phyloP scores from a whole-genome alignment of 2,113 vertebrate genomes.

The Candoia aspera region DNA sequence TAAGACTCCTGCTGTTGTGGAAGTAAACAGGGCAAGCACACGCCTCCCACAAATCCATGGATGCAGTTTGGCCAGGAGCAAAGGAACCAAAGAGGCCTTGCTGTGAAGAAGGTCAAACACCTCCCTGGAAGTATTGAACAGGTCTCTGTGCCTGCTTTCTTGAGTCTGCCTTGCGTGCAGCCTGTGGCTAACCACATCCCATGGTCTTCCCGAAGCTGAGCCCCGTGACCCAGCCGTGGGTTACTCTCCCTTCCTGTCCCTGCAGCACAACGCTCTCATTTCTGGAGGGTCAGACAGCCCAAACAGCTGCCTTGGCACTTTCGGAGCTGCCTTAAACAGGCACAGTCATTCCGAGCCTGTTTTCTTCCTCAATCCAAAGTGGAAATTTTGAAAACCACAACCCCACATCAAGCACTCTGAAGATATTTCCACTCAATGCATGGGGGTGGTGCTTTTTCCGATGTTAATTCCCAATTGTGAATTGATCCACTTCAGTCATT shows the following conservation, averaged over 20 bases:
- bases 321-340: not conserved
- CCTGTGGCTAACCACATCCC: constrained; percentile 71
- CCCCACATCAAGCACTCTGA: not conserved
- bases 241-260: constrained; percentile 64
- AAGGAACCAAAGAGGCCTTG: not conserved
- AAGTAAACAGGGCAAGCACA: not conserved
- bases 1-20: not conserved
- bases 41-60: not conserved
- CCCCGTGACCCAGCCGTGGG: constrained; percentile 46
- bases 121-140: not conserved
- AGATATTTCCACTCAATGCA: not conserved
- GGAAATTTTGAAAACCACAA: constrained; percentile 15
- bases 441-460: not conserved
- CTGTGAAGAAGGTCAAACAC: not conserved
- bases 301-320: not conserved
- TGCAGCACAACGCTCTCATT: constrained; percentile 38
- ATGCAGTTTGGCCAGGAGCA: not conserved
- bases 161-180: not conserved
- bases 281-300: constrained; percentile 30
- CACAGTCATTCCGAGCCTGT: not conserved
- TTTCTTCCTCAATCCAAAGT: constrained; percentile 19
- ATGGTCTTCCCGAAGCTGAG: constrained; percentile 52
- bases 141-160: not conserved
- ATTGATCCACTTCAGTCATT: too few relatives aligned
- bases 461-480: not conserved